Evolutionary conservation across 1,140 invertebrate species (phyloP).

Genomic region (Limonius californicus): DNA sequence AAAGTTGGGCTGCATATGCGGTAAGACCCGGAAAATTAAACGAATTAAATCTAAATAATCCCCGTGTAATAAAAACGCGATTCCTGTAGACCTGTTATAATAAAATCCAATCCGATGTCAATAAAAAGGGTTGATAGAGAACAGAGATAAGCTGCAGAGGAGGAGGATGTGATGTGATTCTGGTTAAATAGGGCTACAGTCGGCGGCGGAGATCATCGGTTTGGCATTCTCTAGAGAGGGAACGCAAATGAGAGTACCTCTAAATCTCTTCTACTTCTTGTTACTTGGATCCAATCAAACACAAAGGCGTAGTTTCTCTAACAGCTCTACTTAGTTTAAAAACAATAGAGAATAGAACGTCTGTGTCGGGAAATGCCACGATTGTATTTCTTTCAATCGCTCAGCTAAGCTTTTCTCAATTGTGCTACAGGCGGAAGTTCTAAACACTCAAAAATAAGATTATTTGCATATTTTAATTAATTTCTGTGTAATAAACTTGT

Average conservation of each 20-base stretch:
- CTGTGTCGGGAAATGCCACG: neutral
- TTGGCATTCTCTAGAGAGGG: neutral
- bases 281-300: neutral
- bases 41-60: constrained; percentile 22
- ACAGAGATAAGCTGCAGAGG: constrained; percentile 17
- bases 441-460: too few species aligned
- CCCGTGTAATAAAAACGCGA: constrained; percentile 24
- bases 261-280: neutral
- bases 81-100: constrained; percentile 26
- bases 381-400: neutral
- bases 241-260: constrained; percentile 20
- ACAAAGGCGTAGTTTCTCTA: neutral
- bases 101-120: constrained; percentile 29
- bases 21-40: constrained; percentile 5
- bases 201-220: constrained; percentile 4
- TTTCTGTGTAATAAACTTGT: too few species aligned
- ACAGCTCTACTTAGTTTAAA: neutral
- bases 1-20: neutral
- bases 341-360: neutral
- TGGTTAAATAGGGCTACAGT: constrained; percentile 27
- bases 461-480: too few species aligned
- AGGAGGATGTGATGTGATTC: constrained; percentile 28
- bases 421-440: too few species aligned
- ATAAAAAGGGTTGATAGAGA: constrained; percentile 32
- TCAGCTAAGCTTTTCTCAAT: neutral